phyloP scores from a whole-genome alignment of 2,113 vertebrate species.

The Rhabdomys dilectus region DNA sequence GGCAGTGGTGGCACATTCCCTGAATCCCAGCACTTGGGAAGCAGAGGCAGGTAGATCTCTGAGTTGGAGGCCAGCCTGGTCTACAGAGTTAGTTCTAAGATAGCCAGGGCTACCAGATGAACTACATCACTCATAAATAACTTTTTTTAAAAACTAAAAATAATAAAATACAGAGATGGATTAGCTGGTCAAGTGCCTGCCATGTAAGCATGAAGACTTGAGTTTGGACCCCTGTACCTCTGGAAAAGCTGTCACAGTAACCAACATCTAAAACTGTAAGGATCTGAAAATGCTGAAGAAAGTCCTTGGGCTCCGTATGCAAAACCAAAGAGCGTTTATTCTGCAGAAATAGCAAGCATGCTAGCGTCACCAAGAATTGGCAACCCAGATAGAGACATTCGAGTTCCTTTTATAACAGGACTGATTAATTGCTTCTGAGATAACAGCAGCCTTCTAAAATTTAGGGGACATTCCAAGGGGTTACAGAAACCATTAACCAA shows the following conservation, averaged over 20 bases:
- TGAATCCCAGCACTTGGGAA: not conserved
- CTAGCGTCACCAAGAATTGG: no score
- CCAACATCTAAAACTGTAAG: not conserved
- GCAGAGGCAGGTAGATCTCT: not conserved
- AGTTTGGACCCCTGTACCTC: not conserved
- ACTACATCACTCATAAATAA: not conserved
- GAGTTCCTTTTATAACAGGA: no score
- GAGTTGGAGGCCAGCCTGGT: not conserved
- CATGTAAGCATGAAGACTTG: not conserved
- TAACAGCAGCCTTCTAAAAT: no score
- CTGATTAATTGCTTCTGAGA: no score
- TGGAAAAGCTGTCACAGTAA: not conserved
- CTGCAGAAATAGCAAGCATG: no score
- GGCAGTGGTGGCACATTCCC: not conserved
- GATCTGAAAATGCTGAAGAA: no score
- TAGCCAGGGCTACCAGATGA: not conserved
- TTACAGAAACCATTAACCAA: no score
- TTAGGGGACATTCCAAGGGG: no score
- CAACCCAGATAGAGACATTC: no score
- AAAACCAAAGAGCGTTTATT: no score
- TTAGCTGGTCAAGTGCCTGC: not conserved
- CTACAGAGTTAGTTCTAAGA: not conserved
- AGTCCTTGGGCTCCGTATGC: no score
- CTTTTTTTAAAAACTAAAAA: not conserved
- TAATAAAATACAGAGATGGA: not conserved